Evolutionary conservation across 2,797 vertebrate species (phyloP).

Genomic region (Macropus fuliginosus): DNA sequence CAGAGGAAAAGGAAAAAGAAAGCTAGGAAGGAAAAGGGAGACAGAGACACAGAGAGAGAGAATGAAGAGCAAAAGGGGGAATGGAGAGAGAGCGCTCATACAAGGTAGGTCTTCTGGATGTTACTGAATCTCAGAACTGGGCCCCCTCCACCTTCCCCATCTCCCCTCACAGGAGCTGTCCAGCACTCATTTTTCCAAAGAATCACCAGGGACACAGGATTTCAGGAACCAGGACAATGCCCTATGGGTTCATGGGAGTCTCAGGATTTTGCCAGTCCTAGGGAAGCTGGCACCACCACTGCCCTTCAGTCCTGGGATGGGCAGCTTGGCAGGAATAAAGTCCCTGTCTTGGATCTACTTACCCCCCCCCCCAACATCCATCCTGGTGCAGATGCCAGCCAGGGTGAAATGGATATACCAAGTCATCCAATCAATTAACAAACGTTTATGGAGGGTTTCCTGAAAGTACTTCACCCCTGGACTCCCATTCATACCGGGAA

Average conservation of each 20-base stretch:
- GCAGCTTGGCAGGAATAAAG: not conserved
- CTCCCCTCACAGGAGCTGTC: not conserved
- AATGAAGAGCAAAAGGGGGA: not conserved
- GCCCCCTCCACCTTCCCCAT: not conserved
- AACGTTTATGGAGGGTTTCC: not conserved
- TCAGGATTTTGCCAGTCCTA: not conserved
- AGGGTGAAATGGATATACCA: not conserved
- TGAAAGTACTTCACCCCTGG: not conserved
- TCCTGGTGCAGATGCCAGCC: not conserved
- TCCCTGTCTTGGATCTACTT: not conserved
- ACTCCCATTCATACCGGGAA: not conserved
- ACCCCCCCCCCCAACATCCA: not conserved
- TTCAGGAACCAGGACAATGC: conserved; percentile 42
- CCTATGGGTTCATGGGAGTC: conserved; percentile 21
- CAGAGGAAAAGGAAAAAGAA: not conserved
- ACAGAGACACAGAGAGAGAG: not conserved
- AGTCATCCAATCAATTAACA: conserved; percentile 28
- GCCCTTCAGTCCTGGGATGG: not conserved
- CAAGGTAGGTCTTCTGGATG: not conserved
- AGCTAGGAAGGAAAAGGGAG: not conserved
- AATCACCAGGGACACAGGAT: conserved; percentile 32
- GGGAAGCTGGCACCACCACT: conserved; percentile 4
- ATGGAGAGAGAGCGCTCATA: not conserved
- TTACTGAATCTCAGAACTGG: not conserved
- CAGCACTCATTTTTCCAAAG: conserved; percentile 3